phyloP scores from a whole-genome alignment of 1,140 invertebrate species.

The Theocolax elegans region DNA sequence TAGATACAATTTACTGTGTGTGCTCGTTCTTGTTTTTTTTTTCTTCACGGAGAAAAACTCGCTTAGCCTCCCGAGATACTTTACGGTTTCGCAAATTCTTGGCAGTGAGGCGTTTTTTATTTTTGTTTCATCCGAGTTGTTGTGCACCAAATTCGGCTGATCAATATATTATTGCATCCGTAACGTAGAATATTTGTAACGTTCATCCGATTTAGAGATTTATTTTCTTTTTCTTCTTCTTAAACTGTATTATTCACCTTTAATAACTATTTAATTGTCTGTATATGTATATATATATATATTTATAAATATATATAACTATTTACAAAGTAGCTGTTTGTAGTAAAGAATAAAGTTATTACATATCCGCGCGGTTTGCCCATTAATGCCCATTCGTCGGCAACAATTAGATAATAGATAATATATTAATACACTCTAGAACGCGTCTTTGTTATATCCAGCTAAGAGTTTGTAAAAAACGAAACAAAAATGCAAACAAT shows the following conservation, averaged over 20 bases:
- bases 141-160: background rate
- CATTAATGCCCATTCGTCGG: constrained; percentile 66
- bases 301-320: constrained; percentile 40
- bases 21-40: constrained; percentile 4
- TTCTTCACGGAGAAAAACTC: background rate
- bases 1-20: constrained; percentile 15
- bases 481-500: background rate
- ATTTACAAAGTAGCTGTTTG: constrained; percentile 46
- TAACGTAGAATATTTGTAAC: constrained; percentile 31
- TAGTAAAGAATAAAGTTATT: constrained; percentile 57
- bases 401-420: constrained; percentile 67
- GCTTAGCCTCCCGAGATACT: background rate
- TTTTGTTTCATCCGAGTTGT: no score
- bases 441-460: constrained; percentile 44
- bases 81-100: background rate
- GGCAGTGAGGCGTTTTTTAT: no score
- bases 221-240: constrained; percentile 20
- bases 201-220: constrained; percentile 36
- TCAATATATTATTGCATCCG: background rate
- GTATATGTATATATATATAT: constrained; percentile 37
- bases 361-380: constrained; percentile 60
- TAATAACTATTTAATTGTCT: constrained; percentile 43
- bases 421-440: constrained; percentile 60
- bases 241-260: constrained; percentile 39
- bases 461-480: constrained; percentile 17